Base-by-base conservation (phyloP, 2,797 vertebrate genomes). In the Intellagama lesueurii region DNA sequence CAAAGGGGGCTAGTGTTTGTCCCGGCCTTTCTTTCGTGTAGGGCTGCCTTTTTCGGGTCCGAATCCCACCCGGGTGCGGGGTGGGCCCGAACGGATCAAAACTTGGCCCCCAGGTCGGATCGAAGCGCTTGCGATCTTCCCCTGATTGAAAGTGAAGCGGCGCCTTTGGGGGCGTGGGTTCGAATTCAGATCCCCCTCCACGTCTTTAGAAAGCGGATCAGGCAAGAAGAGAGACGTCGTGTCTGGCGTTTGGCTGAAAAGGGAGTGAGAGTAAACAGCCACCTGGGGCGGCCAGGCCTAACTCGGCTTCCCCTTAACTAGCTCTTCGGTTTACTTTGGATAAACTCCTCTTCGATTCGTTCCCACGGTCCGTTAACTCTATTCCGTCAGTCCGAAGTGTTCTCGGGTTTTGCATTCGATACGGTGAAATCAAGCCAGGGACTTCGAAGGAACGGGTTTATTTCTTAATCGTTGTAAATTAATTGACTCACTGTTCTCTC, bases 21-120 rank as follows among this genome's bases (percentile, higher is more conserved):
- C 30, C 60, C 32, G 68, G 52, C 14, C 30, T 68, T 35, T 5
- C 11, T n/a, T 5, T 30, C 22, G 30, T 47, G 30, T 32, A 17
- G 14, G 3, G 40, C 1, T 16, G 7, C 72, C 72, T 30, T 28
- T 3, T 52, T 79, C 76, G 70, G n/a, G n/a, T 35, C 69, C 9
- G 12, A 35, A 85, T 68, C n/a, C 7, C 49, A 35, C 86, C 24
- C 94, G 95, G 95, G 95, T 95, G 95, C 93, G 93, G 70, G 0
- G 17, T 2, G 9, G 49, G 12, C 82, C 64, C 83, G 9, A 5
- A 14, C 40, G 16, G 60, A 19, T 90, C 26, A 40, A 64, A 79
- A 5, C 9, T 77, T 64, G 22, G 4, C 7, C 30, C 12, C 12
- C 30, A 14, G 1, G 22, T 32, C 60, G 1, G 44, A n/a, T 47